Base-by-base conservation (phyloP, 1,140 invertebrate genomes). In the Bombus balteatus region DNA sequence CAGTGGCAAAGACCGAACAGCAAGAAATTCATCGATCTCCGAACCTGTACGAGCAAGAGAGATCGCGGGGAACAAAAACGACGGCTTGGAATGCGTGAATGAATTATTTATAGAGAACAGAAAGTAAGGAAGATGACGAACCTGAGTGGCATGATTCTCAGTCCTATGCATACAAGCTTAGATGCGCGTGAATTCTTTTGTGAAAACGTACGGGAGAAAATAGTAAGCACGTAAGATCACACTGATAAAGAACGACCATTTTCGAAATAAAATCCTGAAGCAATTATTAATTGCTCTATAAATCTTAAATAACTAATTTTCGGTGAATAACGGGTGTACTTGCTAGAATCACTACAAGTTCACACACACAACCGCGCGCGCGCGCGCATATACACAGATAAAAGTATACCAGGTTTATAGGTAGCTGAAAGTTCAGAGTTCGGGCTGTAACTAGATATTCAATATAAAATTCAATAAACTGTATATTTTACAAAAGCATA, bases 61-160 rank as follows among this genome's bases (percentile, higher is more conserved):
- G 79, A 39, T 39, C 28, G 15, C 32, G 57, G 70, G 84, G 57
- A 39, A 71, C 71, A 77, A 89, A 85, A 90, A 91, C 85, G 75
- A 89, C 72, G 66, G 77, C 78, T 65, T 34, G 90, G 90, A 85
- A 90, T 87, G 87, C 73, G 83, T 77, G 68, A 89, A 91, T 91
- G 90, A 92, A 92, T 92, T 91, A 92, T 92, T 91, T 90, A 92
- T 90, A 87, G 78, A 82, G 75, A 91, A 59, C 68, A 70, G 77
- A 74, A 81, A 75, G 70, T 68, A 73, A 85, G 72, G 43, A 43
- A 85, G 77, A 85, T 85, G 83, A 85, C 83, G 83, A 79, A 59
- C 68, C 78, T 41, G 74, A 77, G 74, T 66, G 87, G 81, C 76
- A 88, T 83, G 57, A 89, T 89, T 88, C 62, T 53, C 47, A n/a